Evolutionary conservation across 1,140 invertebrate genomes (phyloP).

Genomic region (Armadillidium nasatum): DNA sequence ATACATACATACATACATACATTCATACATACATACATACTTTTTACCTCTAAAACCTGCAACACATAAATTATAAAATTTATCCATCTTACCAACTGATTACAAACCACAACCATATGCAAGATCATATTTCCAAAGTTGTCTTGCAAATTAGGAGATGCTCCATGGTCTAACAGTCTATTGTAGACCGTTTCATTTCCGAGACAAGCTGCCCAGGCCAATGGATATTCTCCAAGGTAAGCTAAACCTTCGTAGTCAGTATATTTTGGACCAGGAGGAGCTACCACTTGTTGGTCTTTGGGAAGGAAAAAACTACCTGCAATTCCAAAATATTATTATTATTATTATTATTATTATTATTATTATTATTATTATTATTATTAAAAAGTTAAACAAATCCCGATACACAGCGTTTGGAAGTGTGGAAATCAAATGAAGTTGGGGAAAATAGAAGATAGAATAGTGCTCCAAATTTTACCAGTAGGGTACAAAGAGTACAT

Average conservation of each 20-base stretch:
- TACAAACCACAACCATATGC: slow-evolving; percentile 96
- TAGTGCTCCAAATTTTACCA: too few species aligned
- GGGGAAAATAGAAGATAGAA: too few species aligned
- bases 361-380: too few species aligned
- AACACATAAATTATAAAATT: slow-evolving; percentile 4
- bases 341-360: too few species aligned
- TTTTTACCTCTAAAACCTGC: background rate
- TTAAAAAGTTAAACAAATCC: too few species aligned
- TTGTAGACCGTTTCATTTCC: slow-evolving; percentile 97
- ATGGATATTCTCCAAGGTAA: slow-evolving; percentile 91
- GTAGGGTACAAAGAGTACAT: too few species aligned
- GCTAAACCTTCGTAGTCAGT: slow-evolving; percentile 94
- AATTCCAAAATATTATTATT: too few species aligned
- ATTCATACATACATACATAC: too few species aligned
- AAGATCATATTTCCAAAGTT: slow-evolving; percentile 92
- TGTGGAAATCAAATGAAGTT: too few species aligned
- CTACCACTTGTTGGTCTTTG: slow-evolving; percentile 75
- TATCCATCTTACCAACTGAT: slow-evolving; percentile 71
- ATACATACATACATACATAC: too few species aligned
- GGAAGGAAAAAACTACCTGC: slow-evolving; percentile 83
- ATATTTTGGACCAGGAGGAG: slow-evolving; percentile 59
- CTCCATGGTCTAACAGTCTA: slow-evolving; percentile 80
- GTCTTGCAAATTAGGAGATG: slow-evolving; percentile 87
- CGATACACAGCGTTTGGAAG: too few species aligned
- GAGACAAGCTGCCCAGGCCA: slow-evolving; percentile 94